Base-by-base conservation (phyloP, 2,113 vertebrate species). In the Trematomus loennbergii region DNA sequence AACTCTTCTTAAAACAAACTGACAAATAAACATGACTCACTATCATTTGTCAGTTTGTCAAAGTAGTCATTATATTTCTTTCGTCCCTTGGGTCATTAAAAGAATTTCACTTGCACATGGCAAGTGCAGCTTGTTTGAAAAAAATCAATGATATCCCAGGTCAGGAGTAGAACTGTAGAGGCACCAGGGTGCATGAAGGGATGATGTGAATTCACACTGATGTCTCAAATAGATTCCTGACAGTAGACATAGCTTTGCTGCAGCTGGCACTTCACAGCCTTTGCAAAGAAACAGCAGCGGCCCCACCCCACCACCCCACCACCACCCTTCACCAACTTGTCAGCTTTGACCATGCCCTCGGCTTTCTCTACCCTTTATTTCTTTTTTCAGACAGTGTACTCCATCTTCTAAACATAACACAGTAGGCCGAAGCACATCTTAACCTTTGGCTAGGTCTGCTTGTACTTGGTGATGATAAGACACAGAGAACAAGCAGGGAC, bases 161-260 rank as follows among this genome's bases (percentile, higher is more conserved):
- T 70, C 12, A 33, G 69, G 20, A 46, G 50, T 20, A 9, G 55
- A 78, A 50, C 45, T 53, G 54, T 18, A 4, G 53, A 71, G 60
- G 46, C 50, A 29, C 46, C 2, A 11, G 15, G 45, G 46, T 63
- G 55, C 49, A 16, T 75, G 77, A 74, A 60, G 75, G 63, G 58
- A 25, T 77, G 81, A 78, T 88, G 82, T 67, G 77, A 90, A 79
- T 54, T 90, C 83, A 87, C 86, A 87, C 75, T 40, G 43, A 74
- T 43, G 50, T 82, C 69, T 81, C 57, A 86, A 69, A 91, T 67
- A 68, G 64, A 88, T 81, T 86, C 82, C 54, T 64, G 79, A 78
- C 72, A 74, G 82, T 48, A 62, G 53, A 59, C 68, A 18, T 60
- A 22, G 36, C 69, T 75, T 25, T 59, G 73, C 74, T 68, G 20